phyloP scores from a whole-genome alignment of 2,888 invertebrate genomes.

The Sturmia bella region DNA sequence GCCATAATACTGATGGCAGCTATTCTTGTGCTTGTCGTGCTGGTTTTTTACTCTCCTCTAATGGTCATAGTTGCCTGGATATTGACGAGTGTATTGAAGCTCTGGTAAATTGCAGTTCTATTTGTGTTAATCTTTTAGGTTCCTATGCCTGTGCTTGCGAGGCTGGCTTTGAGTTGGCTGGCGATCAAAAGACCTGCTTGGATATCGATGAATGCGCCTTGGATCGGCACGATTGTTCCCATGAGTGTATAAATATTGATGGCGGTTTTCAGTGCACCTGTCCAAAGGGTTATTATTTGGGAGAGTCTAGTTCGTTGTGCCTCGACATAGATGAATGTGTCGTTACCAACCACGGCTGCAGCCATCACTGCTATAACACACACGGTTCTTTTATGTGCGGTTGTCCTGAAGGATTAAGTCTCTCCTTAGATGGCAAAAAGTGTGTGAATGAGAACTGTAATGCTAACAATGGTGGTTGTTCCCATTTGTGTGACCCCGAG shows the following conservation, averaged over 20 bases:
- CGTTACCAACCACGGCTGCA: constrained; percentile 73
- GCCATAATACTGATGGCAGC: constrained; percentile 83
- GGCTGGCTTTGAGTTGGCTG: constrained; percentile 79
- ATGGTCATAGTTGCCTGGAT: constrained; percentile 82
- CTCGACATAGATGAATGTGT: constrained; percentile 80
- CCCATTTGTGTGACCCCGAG: constrained; percentile 81
- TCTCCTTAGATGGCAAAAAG: constrained; percentile 79
- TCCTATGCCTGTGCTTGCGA: constrained; percentile 82
- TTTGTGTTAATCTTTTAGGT: constrained; percentile 84
- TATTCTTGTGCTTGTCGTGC: constrained; percentile 83
- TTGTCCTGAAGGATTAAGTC: constrained; percentile 81
- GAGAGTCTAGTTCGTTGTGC: constrained; percentile 75
- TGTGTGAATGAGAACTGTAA: constrained; percentile 80
- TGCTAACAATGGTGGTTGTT: constrained; percentile 79
- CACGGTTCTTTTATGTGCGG: constrained; percentile 84
- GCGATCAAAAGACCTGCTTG: constrained; percentile 80
- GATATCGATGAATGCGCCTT: constrained; percentile 83
- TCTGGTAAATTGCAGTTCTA: constrained; percentile 83
- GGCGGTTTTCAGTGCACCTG: constrained; percentile 85
- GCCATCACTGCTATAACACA: constrained; percentile 80
- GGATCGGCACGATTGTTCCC: constrained; percentile 82
- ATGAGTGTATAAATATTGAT: constrained; percentile 83
- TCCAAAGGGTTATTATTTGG: constrained; percentile 82
- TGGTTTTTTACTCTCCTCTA: constrained; percentile 80
- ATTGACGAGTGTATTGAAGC: constrained; percentile 84